Evolutionary conservation across 2,888 invertebrate genomes (phyloP).

Genomic region (Callosobruchus maculatus): DNA sequence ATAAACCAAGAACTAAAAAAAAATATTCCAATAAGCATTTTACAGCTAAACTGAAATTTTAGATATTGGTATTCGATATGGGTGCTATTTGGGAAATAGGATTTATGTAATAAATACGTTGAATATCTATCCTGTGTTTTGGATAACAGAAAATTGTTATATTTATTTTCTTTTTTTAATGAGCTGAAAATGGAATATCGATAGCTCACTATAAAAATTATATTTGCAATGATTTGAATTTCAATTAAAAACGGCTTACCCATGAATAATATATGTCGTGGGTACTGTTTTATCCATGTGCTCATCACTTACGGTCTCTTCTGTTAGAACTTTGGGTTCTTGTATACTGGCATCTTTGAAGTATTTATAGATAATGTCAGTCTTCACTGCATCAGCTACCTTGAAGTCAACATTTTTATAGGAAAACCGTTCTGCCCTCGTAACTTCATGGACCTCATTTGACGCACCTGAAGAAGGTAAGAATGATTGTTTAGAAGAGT

Average conservation of each 20-base stretch:
- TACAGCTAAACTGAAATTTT: too few species aligned
- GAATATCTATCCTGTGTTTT: too few species aligned
- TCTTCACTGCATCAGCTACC: conserved; percentile 26
- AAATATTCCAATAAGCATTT: too few species aligned
- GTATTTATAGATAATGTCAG: conserved; percentile 27
- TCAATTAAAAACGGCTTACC: conserved; percentile 38
- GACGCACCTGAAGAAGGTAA: background rate
- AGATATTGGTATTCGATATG: too few species aligned
- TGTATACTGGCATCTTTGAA: conserved; percentile 22
- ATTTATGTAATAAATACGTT: too few species aligned
- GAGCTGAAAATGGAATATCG: too few species aligned
- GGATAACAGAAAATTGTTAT: too few species aligned
- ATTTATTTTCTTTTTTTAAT: too few species aligned
- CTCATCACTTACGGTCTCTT: conserved; percentile 18
- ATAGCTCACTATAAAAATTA: too few species aligned
- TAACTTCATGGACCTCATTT: background rate
- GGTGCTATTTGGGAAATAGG: too few species aligned
- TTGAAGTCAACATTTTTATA: conserved; percentile 27
- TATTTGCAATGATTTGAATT: too few species aligned
- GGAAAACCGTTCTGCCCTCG: background rate
- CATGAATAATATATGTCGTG: conserved; percentile 51
- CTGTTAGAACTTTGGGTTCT: conserved; percentile 21
- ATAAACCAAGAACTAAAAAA: too few species aligned
- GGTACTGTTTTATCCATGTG: conserved; percentile 25
- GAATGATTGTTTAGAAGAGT: background rate